phyloP scores from a whole-genome alignment of 2,888 invertebrate genomes.

The Eupeodes luniger region DNA sequence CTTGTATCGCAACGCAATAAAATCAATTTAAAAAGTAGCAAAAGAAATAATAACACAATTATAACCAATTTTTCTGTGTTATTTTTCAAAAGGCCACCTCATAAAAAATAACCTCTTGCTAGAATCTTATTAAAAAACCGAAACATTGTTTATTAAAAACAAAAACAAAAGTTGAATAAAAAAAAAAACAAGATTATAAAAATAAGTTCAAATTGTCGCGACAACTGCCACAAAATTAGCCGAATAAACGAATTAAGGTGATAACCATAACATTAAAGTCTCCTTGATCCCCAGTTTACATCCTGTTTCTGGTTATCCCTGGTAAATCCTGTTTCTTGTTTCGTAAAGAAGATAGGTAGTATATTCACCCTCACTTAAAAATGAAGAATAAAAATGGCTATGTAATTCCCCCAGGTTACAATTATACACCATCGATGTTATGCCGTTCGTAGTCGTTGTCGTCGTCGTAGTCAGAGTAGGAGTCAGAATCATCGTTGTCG shows the following conservation, averaged over 20 bases:
- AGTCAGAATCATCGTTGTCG: neutral
- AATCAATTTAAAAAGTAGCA: constrained; percentile 23
- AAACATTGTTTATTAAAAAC: constrained; percentile 67
- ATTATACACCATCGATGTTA: constrained; percentile 50
- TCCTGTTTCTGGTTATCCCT: constrained; percentile 64
- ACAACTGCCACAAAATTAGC: constrained; percentile 76
- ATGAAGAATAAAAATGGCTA: constrained; percentile 1
- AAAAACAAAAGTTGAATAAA: constrained; percentile 21
- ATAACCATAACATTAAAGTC: constrained; percentile 76
- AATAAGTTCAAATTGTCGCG: constrained; percentile 69
- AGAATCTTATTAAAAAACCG: constrained; percentile 26
- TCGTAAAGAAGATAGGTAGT: neutral
- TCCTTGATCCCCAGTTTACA: constrained; percentile 63
- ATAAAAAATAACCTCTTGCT: constrained; percentile 39
- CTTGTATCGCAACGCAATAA: neutral
- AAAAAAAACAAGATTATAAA: constrained; percentile 25
- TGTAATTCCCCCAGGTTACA: constrained; percentile 50
- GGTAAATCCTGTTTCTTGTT: constrained; percentile 47
- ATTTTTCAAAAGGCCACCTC: constrained; percentile 15
- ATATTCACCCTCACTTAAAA: constrained; percentile 2
- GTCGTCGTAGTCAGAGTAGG: neutral
- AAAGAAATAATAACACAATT: constrained; percentile 57
- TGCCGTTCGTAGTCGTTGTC: neutral
- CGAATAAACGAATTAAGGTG: constrained; percentile 76
- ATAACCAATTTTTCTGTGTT: constrained; percentile 29